phyloP scores from a whole-genome alignment of 2,113 vertebrate species.

The Anthoscopus minutus region DNA sequence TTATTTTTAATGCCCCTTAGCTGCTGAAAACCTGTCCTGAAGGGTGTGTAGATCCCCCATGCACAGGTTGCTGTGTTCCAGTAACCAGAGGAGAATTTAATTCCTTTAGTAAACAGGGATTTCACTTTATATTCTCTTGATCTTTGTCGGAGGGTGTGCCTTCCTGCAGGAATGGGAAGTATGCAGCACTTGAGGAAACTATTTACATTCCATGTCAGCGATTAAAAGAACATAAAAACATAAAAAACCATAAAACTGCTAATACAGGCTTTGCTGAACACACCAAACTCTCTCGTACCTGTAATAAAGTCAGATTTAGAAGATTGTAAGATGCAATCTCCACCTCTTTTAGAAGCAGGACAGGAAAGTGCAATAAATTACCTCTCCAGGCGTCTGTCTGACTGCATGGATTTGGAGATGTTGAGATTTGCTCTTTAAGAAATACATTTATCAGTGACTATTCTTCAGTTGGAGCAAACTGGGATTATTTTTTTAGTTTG shows the following conservation, averaged over 20 bases:
- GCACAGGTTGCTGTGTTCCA: neutral
- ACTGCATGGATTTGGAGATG: neutral
- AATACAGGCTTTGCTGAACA: constrained; percentile 11
- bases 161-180: constrained; percentile 42
- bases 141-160: constrained; percentile 50
- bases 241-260: constrained; percentile 29
- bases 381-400: neutral
- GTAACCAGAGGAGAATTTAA: constrained; percentile 4
- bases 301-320: neutral
- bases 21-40: neutral
- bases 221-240: constrained; percentile 50
- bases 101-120: constrained; percentile 13
- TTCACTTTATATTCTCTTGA: constrained; percentile 35
- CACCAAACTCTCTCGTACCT: constrained; percentile 2
- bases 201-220: constrained; percentile 54
- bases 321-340: neutral
- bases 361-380: neutral
- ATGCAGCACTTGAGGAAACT: constrained; percentile 57
- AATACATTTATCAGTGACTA: neutral
- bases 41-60: neutral
- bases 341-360: neutral
- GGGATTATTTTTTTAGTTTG: neutral
- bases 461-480: neutral
- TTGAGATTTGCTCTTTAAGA: neutral
- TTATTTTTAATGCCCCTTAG: neutral